A percentile compares a stretch with the other conserved stretches of the same genome.
Conservation (phyloP, 1,140 invertebrate genomes). For the Adoxophyes honmai region DNA sequence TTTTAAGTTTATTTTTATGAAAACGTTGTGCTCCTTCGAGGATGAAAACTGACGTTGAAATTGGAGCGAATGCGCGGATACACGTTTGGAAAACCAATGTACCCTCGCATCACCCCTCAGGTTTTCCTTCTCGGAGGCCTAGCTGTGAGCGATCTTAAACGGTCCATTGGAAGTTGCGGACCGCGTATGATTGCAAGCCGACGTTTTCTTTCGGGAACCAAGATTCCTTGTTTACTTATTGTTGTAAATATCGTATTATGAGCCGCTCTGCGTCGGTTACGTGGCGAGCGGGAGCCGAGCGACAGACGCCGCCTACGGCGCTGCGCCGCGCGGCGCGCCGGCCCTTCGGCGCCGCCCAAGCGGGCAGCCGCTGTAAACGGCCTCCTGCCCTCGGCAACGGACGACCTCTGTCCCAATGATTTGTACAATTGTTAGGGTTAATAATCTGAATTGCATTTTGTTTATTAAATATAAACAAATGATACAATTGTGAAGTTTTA, state of each 20-base stretch:
- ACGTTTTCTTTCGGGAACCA: conserved; percentile 44
- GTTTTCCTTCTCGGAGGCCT: conserved; percentile 60
- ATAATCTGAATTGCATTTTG: conserved; percentile 75
- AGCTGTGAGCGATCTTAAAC: conserved; percentile 48
- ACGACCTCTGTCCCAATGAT: conserved; percentile 55
- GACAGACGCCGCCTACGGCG: conserved; percentile 37
- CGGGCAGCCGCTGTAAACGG: conserved; percentile 27
- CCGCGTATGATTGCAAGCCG: conserved; percentile 50
- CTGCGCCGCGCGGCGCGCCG: background rate
- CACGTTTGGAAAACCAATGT: conserved; percentile 44
- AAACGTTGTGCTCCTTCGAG: conserved; percentile 60
- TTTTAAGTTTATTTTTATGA: conserved; percentile 24
- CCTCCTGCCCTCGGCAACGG: conserved; percentile 44
- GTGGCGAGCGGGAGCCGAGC: conserved; percentile 36
- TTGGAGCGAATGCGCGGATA: conserved; percentile 58
- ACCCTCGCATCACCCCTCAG: conserved; percentile 56
- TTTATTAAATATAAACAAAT: conserved; percentile 77
- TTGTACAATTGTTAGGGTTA: conserved; percentile 76
- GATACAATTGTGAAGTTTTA: conserved; percentile 51
- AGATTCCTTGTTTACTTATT: conserved; percentile 43
- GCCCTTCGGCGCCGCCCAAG: background rate
- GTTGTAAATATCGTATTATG: conserved; percentile 48
- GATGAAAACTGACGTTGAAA: conserved; percentile 50
- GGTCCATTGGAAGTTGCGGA: conserved; percentile 71
- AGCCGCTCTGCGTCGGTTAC: conserved; percentile 47